Evolutionary conservation across 2,888 invertebrate genomes (phyloP), one percentile per base, ranked within the genome.

Genomic region (Dioctria linearis): DNA sequence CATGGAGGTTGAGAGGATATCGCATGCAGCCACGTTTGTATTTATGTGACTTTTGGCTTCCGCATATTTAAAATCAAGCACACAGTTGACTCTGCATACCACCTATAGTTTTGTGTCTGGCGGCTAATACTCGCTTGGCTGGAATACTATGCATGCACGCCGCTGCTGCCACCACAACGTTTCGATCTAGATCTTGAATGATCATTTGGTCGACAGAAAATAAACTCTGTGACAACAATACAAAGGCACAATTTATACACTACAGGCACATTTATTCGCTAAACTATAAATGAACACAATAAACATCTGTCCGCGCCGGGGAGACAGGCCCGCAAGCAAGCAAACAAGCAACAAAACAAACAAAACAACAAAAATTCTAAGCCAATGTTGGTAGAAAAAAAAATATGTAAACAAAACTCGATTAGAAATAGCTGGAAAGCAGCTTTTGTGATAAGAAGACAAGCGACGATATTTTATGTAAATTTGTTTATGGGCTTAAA

Each of bases 371-470:
- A 25, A 25, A 25, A 25, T 25, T 25, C 25, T 25, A 25, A 25
- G 25, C 25, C 25, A 25, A 46, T 46, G 9, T 54, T 54, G 54
- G 3, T 54, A n/a, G 6, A 11, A 11, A n/a, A 11, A 54, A 54
- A 51, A 67, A 69, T 49, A 69, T 69, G 69, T 69, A 69, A 69
- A 51, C 51, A 69, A 69, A 39, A n/a, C 39, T 2, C 43, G 39
- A 51, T 49, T 69, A 51, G 69, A 51, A 67, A 67, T 67, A 69
- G 42, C 51, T 51, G 51, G 4, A 39, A 25, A 25, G 25, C 25
- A 69, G 69, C 54, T 69, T 69, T 69, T 69, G 25, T 25, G 69
- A 69, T 69, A 69, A 69, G 25, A 25, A 25, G 69, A 51, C 54
- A 3, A 25, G 9, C 25, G 25, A 25, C 25, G 13, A 39, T 49